phyloP scores from a whole-genome alignment of 2,113 vertebrate species.

The Plotosus lineatus region DNA sequence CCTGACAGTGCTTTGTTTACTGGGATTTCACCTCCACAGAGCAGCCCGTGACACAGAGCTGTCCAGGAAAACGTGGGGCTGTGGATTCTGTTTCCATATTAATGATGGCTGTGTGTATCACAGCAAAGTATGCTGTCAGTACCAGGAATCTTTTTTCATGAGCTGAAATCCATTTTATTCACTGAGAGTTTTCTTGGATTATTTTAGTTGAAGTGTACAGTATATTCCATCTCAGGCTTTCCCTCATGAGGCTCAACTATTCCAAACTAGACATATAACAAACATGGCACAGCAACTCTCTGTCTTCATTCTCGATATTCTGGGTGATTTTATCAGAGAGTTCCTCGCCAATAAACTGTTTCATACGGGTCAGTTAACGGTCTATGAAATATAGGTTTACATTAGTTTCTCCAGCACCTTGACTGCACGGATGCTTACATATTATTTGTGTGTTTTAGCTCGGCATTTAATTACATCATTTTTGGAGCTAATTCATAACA shows the following conservation, averaged over 20 bases:
- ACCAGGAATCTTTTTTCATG: not conserved
- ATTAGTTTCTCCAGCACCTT: not conserved
- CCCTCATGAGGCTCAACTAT: not conserved
- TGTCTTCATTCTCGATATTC: not conserved
- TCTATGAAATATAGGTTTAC: not conserved
- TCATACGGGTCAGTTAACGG: not conserved
- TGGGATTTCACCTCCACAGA: not conserved
- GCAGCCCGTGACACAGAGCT: not conserved
- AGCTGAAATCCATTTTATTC: not conserved
- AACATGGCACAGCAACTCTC: not conserved
- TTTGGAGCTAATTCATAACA: not conserved
- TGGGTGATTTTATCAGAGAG: not conserved
- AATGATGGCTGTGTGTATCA: not conserved
- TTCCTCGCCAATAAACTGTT: not conserved
- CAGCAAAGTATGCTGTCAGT: constrained; percentile 1
- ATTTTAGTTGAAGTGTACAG: not conserved
- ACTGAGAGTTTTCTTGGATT: not conserved
- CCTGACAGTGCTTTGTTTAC: not conserved
- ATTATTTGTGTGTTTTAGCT: not conserved
- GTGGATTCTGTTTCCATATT: not conserved
- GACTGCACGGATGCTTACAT: not conserved
- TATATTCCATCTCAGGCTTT: not conserved
- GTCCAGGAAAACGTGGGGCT: not conserved
- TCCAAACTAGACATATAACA: not conserved
- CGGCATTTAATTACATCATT: not conserved